Evolutionary conservation across 2,113 vertebrate genomes (phyloP), one percentile per base, ranked within the genome.

Genomic region (Malurus alboscapulatus): DNA sequence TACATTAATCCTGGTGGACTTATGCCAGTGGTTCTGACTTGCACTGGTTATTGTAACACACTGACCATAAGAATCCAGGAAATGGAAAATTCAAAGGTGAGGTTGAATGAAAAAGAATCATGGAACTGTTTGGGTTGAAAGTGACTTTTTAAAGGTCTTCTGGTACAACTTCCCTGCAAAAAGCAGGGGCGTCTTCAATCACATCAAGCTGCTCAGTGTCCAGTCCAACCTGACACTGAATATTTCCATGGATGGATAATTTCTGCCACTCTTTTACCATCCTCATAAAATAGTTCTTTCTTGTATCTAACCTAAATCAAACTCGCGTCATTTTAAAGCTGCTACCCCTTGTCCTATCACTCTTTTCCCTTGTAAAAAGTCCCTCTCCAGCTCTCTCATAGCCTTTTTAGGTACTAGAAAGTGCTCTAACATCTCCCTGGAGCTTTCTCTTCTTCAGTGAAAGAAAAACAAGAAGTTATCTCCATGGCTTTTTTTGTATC

Each of bases 1-100:
- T 95, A 86, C 91, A 67, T 87, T 94, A 94, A 94, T 94, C 61
- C 81, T 45, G n/a, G 34, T 10, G 44, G 81, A 73, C 5, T 92
- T 63, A 27, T 17, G 88, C 86, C 83, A 77, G 45, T 26, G 80
- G 40, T 68, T 88, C 44, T 83, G 82, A 84, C 44, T 92, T 63
- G 17, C 4, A 54, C 29, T 19, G 30, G 93, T 73, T 93, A 94
- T 48, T 96, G 90, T 94, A 90, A 90, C 85, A 67, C 26, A 20
- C 16, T 25, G 18, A 32, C 18, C 1, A 0, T 30, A n/a, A 84
- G 38, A 74, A 73, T 5, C 69, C 12, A 47, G 63, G 47, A 90
- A 88, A 90, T 3, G 11, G 48, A 34, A 85, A 72, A 50, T 80
- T 68, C 50, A 54, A 30, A 87, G 32, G 59, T 47, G 50, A 51